Percentiles rank a stretch among this genome's conserved stretches.
phyloP scores from a whole-genome alignment of 2,797 vertebrate species.

The Tenualosa thibaudeaui region DNA sequence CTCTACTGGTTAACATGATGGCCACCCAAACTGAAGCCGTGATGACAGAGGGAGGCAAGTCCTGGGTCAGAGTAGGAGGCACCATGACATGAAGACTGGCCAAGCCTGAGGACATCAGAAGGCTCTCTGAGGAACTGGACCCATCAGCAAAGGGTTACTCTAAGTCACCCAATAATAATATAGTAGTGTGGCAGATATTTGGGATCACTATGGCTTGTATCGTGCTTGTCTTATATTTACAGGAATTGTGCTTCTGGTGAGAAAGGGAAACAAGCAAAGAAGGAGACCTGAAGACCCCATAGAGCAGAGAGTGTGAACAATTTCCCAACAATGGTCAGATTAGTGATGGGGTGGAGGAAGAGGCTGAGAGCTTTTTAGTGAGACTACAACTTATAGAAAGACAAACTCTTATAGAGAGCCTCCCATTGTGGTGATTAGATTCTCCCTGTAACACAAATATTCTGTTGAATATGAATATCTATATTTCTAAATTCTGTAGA shows the following conservation, averaged over 20 bases:
- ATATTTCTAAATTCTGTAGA: neutral
- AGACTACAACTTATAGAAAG: no score
- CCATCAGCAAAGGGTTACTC: neutral
- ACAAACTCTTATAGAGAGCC: no score
- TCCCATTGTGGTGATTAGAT: neutral
- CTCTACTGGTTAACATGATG: slow-evolving; percentile 42
- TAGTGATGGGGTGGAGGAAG: neutral
- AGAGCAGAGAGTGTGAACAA: slow-evolving; percentile 1
- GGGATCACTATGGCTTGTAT: neutral
- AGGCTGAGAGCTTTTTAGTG: neutral
- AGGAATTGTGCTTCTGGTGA: neutral
- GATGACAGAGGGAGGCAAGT: slow-evolving; percentile 45
- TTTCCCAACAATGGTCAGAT: neutral
- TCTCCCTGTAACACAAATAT: neutral
- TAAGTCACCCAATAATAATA: neutral
- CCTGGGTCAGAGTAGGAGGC: slow-evolving; percentile 65
- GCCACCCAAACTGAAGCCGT: slow-evolving; percentile 64
- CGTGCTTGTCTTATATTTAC: neutral
- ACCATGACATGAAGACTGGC: neutral
- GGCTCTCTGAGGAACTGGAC: neutral
- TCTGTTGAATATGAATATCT: neutral
- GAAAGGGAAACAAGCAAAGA: neutral
- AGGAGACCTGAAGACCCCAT: neutral
- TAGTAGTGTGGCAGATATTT: neutral
- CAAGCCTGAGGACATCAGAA: neutral